Evolutionary conservation across 2,113 vertebrate species (phyloP), one percentile per base, ranked within the genome.

Genomic region (Psittacus erithacus): DNA sequence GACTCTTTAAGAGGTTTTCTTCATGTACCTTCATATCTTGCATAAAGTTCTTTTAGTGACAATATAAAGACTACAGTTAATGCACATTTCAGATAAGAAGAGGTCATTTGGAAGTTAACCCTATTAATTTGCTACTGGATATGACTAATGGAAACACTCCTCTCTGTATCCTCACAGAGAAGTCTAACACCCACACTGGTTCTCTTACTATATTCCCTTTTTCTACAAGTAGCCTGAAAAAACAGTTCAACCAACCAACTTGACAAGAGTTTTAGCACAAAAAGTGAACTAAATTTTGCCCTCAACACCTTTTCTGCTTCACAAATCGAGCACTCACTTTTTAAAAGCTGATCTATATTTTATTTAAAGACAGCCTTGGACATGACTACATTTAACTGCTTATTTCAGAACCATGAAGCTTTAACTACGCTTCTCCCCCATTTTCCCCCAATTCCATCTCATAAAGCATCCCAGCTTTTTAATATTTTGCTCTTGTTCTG

Each of bases 401-500:
- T 77, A 67, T 59, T 92, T 87, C 86, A 76, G 70, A 94, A 63
- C n/a, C 50, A 78, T 0, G 0, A 82, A 73, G 49, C 59, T 59
- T 84, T 63, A 79, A 24, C 80, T 86, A 38, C 1, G 80, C 19
- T 24, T 90, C 62, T 92, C 15, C 67, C 85, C 64, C 28, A 19
- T 52, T 63, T 62, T 39, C 35, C 92, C 88, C 79, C 71, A 79
- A 16, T 29, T 92, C 29, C 77, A 84, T 59, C 91, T 85, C 73
- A 84, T 59, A 80, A 79, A 65, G 60, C 44, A 82, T 29, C 62
- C 67, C 82, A 76, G 89, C 82, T 95, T 81, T 95, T 97, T 69
- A 96, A 20, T 90, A 82, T 95, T 97, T 96, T 81, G 65, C 92
- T 90, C 77, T 86, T 93, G 87, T 81, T 92, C 95, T 94, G 90